Percentiles rank a stretch among this genome's conserved stretches.
Evolutionary conservation across 2,888 invertebrate species (phyloP).

Genomic region (Seladonia tumulorum): DNA sequence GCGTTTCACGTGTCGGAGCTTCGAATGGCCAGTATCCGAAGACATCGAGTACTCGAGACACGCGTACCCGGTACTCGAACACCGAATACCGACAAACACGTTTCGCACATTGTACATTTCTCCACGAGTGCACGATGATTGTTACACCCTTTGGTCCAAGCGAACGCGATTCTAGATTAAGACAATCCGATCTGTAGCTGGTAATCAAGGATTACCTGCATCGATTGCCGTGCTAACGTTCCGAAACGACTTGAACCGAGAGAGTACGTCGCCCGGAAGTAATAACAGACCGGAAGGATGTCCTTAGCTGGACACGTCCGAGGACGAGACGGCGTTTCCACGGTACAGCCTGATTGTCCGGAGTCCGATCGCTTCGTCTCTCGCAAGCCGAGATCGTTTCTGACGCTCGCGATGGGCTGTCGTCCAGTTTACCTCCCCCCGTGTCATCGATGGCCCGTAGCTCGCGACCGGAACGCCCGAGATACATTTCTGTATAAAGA

Average conservation of each 20-base stretch:
- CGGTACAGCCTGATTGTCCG: not conserved
- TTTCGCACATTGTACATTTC: constrained; percentile 32
- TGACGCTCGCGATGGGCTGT: constrained; percentile 9
- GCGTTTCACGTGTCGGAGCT: not conserved
- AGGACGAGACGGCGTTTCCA: not conserved
- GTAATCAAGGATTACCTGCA: constrained; percentile 32
- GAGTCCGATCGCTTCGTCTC: not conserved
- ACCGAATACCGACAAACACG: constrained; percentile 8
- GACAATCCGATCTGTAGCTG: constrained; percentile 67
- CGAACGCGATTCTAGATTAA: constrained; percentile 64
- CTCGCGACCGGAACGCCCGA: constrained; percentile 49
- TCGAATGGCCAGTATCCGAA: not conserved
- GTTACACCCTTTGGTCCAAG: constrained; percentile 56
- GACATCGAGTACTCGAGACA: not conserved
- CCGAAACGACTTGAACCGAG: constrained; percentile 20
- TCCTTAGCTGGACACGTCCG: not conserved
- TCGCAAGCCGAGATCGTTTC: constrained; percentile 14
- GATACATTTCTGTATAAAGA: constrained; percentile 67
- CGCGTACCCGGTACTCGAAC: not conserved
- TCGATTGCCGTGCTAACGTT: constrained; percentile 40
- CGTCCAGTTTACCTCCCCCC: not conserved
- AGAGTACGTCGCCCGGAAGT: not conserved
- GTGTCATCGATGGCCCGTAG: constrained; percentile 11
- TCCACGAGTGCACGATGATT: constrained; percentile 33
- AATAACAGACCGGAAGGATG: not conserved